Evolutionary conservation across 2,888 invertebrate genomes (phyloP).

Genomic region (Lochmaea capreae): DNA sequence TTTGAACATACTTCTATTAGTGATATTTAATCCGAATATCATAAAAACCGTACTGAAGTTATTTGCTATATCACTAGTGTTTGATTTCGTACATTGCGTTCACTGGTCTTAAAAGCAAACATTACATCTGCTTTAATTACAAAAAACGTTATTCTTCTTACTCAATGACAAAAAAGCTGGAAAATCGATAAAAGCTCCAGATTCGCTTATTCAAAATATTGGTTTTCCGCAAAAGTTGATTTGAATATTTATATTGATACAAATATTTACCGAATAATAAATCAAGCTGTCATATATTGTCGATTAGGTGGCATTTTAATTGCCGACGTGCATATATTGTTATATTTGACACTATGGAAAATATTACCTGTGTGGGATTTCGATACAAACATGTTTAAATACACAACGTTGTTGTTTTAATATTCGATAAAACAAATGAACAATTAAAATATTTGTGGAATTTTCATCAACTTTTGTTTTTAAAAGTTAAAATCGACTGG

Average conservation of each 20-base stretch:
- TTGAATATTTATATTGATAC: conserved; percentile 9
- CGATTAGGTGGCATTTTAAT: conserved; percentile 41
- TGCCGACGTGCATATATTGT: conserved; percentile 36
- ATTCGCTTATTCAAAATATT: not conserved
- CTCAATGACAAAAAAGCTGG: not conserved
- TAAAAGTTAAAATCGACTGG: too few relatives aligned
- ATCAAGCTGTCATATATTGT: conserved; percentile 27
- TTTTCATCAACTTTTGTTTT: too few relatives aligned
- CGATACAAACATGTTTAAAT: conserved; percentile 19
- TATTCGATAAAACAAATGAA: too few relatives aligned
- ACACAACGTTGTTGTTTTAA: not conserved
- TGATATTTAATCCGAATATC: not conserved
- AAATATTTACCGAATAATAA: conserved; percentile 10
- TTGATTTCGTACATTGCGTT: not conserved
- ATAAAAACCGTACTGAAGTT: not conserved
- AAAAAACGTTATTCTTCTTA: not conserved
- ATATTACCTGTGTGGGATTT: conserved; percentile 19
- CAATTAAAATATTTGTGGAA: too few relatives aligned
- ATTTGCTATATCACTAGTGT: not conserved
- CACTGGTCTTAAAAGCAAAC: not conserved
- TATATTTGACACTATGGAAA: conserved; percentile 19
- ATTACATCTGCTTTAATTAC: conserved; percentile 3
- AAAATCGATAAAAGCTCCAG: not conserved
- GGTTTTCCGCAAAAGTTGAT: not conserved
- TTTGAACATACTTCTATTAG: not conserved